Base-by-base conservation (phyloP, 1,140 invertebrate species). In the Drosophila arawakana region DNA sequence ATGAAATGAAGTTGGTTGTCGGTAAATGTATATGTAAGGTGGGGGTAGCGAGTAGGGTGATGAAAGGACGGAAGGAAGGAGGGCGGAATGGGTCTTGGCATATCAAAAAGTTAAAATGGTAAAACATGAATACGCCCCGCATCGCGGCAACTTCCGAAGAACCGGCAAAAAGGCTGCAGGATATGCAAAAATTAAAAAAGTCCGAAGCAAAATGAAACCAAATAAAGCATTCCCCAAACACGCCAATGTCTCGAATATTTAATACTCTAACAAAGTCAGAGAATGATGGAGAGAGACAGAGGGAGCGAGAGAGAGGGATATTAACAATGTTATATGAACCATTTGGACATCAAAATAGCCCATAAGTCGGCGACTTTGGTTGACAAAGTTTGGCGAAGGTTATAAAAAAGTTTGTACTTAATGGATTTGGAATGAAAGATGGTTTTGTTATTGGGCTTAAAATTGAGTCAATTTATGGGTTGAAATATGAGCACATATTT, bases 161-260 rank as follows among this genome's bases (percentile, higher is more conserved):
- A 74, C 49, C 57, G 49, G 65, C 71, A 62, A 74, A 74, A 74
- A 70, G 67, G 73, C 73, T 75, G 73, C 68, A 70, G 73, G 73
- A 71, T 75, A 75, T 75, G 73, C 68, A 65, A 58, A 75, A 75
- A 75, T 75, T 75, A 74, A 71, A 75, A 75, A 65, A 75, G 60
- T 59, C 52, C 68, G 39, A 57, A 18, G 37, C 54, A 18, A 65
- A 75, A 63, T 58, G 67, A 75, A 65, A 75, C 50, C 73, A 62
- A 70, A 70, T 70, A 70, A 74, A 70, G 4, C 25, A 35, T 35
- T 41, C 21, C 21, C 6, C 0, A 7, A 7, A 4, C 35, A 58
- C 5, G 6, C 4, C 43, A 47, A 11, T 15, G 10, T 35, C 11
- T 25, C 71, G 71, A 61, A 34, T 34, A 3, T 3, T 6, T 13